Evolutionary conservation across 2,797 vertebrate genomes (phyloP).

Genomic region (Gymnothorax reevesii): DNA sequence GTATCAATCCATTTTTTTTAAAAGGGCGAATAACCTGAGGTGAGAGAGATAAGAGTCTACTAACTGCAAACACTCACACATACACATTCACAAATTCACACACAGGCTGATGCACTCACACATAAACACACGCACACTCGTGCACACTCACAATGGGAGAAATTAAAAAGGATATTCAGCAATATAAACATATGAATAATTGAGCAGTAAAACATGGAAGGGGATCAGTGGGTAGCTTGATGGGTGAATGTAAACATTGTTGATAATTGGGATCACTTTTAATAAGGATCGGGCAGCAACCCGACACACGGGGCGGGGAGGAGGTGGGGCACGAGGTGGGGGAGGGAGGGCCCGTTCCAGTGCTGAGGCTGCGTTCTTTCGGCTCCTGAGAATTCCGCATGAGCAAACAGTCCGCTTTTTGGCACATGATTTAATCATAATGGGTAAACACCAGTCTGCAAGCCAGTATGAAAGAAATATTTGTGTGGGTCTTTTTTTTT

Average conservation of each 20-base stretch:
- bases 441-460: conserved; percentile 1
- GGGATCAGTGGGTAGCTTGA: conserved; percentile 48
- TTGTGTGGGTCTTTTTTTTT: not conserved
- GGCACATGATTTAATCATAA: conserved; percentile 13
- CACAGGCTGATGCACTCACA: conserved; percentile 26
- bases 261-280: conserved; percentile 26
- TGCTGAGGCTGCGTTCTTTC: conserved; percentile 20
- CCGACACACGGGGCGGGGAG: not conserved
- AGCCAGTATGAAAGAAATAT: not conserved
- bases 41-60: conserved; percentile 71
- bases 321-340: not conserved
- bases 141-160: conserved; percentile 55
- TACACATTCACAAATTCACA: conserved; percentile 35
- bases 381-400: conserved; percentile 20
- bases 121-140: conserved; percentile 27
- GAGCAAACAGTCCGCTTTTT: conserved; percentile 14
- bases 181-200: conserved; percentile 81
- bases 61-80: conserved; percentile 29
- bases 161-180: conserved; percentile 76
- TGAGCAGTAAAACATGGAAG: conserved; percentile 66
- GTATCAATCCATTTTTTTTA: conserved; percentile 49
- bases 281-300: conserved; percentile 8
- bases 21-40: conserved; percentile 70
- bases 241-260: conserved; percentile 35
- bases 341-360: not conserved